A percentile compares a stretch with the other conserved stretches of the same genome.
Conservation (phyloP, 1,140 invertebrate species). For the Halesus radiatus region DNA sequence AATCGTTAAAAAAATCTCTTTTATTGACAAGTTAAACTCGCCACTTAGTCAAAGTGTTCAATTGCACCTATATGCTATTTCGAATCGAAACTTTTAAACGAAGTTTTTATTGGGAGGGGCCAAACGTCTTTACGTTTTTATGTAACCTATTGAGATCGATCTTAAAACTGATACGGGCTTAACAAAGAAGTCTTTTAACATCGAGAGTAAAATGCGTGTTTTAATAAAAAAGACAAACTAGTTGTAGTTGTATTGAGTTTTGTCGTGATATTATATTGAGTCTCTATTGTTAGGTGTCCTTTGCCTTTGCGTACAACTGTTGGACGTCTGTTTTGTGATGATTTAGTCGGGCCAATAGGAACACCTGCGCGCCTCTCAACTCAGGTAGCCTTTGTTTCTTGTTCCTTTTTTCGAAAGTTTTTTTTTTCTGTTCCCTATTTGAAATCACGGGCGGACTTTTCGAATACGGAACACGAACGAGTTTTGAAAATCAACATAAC, state of each 20-base stretch:
- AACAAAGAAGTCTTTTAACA: not conserved
- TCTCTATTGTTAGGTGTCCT: not conserved
- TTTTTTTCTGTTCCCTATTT: constrained; percentile 39
- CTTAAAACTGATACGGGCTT: not conserved
- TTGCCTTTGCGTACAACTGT: not conserved
- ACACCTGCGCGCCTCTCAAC: constrained; percentile 45
- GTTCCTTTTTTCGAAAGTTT: constrained; percentile 42
- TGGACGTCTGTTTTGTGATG: constrained; percentile 36
- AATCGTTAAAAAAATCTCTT: not conserved
- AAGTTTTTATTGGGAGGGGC: not conserved
- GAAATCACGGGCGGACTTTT: constrained; percentile 39
- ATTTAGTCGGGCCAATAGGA: constrained; percentile 41
- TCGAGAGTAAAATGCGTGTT: no score
- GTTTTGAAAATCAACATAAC: constrained; percentile 35
- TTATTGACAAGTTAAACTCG: not conserved
- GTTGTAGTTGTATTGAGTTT: no score
- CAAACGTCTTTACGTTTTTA: not conserved
- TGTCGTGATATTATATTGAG: no score
- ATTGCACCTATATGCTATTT: no score
- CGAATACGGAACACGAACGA: constrained; percentile 40
- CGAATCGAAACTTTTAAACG: no score
- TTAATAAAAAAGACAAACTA: no score
- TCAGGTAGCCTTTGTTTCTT: constrained; percentile 48
- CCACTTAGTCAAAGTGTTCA: not conserved
- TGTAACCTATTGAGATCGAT: not conserved